phyloP scores from a whole-genome alignment of 2,888 invertebrate genomes.

The Philaethria dido region DNA sequence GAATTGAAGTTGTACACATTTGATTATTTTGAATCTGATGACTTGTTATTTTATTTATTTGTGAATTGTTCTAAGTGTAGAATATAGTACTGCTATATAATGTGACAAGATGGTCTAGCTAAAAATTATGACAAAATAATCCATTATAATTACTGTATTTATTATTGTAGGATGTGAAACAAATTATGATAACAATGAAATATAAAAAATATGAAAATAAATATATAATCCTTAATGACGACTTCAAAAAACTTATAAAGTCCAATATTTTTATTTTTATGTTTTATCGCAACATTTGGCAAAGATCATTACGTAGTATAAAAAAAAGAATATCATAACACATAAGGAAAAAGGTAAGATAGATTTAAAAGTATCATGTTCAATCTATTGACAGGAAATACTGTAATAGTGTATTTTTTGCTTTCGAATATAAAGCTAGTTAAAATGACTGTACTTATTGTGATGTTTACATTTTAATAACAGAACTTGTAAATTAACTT shows the following conservation, averaged over 20 bases:
- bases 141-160: background rate
- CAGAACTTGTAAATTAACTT: background rate
- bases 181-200: background rate
- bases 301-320: background rate
- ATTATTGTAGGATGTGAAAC: background rate
- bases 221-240: background rate
- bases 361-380: background rate
- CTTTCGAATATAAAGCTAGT: background rate
- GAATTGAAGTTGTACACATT: constrained; percentile 32
- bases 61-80: background rate
- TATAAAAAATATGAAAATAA: too few relatives aligned
- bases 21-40: constrained; percentile 15
- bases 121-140: background rate
- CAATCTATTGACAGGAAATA: background rate
- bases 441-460: background rate
- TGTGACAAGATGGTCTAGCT: background rate
- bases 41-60: background rate
- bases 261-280: background rate
- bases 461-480: background rate
- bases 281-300: background rate
- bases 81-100: background rate
- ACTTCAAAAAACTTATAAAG: background rate
- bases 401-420: background rate
- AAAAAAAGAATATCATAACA: background rate
- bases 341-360: background rate